Evolutionary conservation across 2,797 vertebrate genomes (phyloP), one percentile per base, ranked within the genome.

Genomic region (Melanotaenia pygmaea): DNA sequence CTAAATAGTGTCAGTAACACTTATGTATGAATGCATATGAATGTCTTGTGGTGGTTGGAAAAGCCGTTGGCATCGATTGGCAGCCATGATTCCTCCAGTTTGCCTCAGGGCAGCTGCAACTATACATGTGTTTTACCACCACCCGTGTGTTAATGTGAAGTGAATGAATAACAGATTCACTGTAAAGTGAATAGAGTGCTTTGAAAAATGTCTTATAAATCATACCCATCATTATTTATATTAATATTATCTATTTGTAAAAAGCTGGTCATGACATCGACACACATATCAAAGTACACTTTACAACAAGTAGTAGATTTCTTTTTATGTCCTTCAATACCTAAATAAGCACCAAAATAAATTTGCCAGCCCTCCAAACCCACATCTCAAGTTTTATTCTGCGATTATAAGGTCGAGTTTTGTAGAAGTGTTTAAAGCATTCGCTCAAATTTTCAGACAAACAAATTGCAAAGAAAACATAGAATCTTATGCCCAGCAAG

Each of bases 331-430:
- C 53, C 26, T 30, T 56, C 13, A 30, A 18, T 16, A 16, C 35
- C 38, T 14, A n/a, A 38, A 59, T 59, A 2, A 38, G 2, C 3
- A 38, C 24, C 12, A 24, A 40, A 24, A 40, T 26, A 14, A 16
- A 16, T 13, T 26, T 12, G 7, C 26, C 51, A 13, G 4, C 51
- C 11, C 3, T 54, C 20, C n/a, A 43, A 67, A 22, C 38, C 57
- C 34, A 65, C 13, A 37, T 12, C 10, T 54, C 5, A 22, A 1
- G 58, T 69, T 30, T 28, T 28, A 65, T 61, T 51, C 24, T 62
- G 64, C 14, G 28, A 28, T 24, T 59, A 1, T 35, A 73, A 63
- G 13, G 12, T 26, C 14, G 35, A 8, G 16, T 62, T 76, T 70
- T 18, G 24, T 57, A 11, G 13, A 30, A 47, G 14, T 26, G 8